These are phyloP conservation scores for Tragelaphus oryx DNA, from an alignment of 2,797 vertebrate species.

Conservation along the genomic window DNA sequence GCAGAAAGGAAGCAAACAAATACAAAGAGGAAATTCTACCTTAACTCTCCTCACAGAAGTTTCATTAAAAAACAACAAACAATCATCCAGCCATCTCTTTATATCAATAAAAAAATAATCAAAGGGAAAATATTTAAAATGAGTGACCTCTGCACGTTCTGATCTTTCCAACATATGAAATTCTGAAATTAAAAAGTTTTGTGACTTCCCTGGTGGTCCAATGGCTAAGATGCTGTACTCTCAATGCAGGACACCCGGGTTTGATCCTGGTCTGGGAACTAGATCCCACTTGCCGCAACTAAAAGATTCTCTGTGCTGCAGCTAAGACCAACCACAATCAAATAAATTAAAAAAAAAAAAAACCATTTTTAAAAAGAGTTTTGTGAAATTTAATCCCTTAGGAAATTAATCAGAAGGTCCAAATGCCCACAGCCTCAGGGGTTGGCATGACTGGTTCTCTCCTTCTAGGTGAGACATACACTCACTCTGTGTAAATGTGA, in stretches of 20 bases:
- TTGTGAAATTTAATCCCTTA: conserved; percentile 33
- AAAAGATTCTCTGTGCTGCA: not conserved
- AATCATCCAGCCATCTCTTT: conserved; percentile 34
- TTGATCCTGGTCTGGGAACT: not conserved
- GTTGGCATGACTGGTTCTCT: not conserved
- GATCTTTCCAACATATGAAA: not conserved
- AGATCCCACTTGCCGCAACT: not conserved
- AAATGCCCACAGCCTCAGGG: not conserved
- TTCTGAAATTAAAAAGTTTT: conserved; percentile 3
- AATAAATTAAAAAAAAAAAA: not conserved
- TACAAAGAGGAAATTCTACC: conserved; percentile 70
- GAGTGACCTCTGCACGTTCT: not conserved
- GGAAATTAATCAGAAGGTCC: not conserved
- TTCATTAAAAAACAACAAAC: conserved; percentile 58
- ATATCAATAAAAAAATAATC: conserved; percentile 58
- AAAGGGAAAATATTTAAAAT: conserved; percentile 49
- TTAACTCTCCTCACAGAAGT: conserved; percentile 58
- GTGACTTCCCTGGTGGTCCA: not conserved
- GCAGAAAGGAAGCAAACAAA: conserved; percentile 78
- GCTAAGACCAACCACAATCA: not conserved
- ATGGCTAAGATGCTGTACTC: not conserved
- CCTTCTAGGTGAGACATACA: not conserved
- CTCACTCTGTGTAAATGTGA: not conserved
- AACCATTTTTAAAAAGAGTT: not conserved
- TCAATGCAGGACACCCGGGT: not conserved